A percentile compares a stretch with the other conserved stretches of the same genome.
Conservation (phyloP, 1,140 invertebrate genomes). For the Amphibalanus amphitrite region DNA sequence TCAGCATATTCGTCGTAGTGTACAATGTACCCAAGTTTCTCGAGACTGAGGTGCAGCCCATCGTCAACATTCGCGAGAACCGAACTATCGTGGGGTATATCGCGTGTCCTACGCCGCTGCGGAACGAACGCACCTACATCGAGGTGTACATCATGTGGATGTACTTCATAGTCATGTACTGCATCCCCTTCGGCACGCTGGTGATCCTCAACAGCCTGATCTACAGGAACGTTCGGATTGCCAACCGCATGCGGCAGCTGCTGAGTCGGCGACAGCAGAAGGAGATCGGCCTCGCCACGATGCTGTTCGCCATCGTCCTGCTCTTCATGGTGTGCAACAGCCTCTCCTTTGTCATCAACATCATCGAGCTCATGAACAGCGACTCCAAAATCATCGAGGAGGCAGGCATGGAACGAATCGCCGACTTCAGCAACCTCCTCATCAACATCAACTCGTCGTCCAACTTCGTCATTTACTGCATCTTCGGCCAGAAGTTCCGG, state of each 20-base stretch:
- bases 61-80: not conserved
- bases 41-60: not conserved
- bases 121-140: conserved; percentile 53
- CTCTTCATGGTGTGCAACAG: conserved; percentile 37
- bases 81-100: not conserved
- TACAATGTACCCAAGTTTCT: conserved; percentile 66
- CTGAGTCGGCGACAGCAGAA: conserved; percentile 44
- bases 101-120: conserved; percentile 27
- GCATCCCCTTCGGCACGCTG: conserved; percentile 66
- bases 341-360: conserved; percentile 34
- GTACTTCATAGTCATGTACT: conserved; percentile 80
- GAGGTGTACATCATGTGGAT: conserved; percentile 79
- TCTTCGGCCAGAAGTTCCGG: conserved; percentile 92
- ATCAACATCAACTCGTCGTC: conserved; percentile 92
- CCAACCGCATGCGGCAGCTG: conserved; percentile 61
- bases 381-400: conserved; percentile 15
- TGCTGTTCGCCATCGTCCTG: conserved; percentile 36
- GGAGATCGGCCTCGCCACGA: conserved; percentile 52
- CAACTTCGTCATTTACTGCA: conserved; percentile 93
- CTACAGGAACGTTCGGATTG: conserved; percentile 51
- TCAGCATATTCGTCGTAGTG: conserved; percentile 57
- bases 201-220: conserved; percentile 77
- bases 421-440: conserved; percentile 52
- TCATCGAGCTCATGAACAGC: conserved; percentile 23
- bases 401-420: conserved; percentile 16